Evolutionary conservation across 2,888 invertebrate species (phyloP), one percentile per base, ranked within the genome.

Genomic region (Oasisia sp.): DNA sequence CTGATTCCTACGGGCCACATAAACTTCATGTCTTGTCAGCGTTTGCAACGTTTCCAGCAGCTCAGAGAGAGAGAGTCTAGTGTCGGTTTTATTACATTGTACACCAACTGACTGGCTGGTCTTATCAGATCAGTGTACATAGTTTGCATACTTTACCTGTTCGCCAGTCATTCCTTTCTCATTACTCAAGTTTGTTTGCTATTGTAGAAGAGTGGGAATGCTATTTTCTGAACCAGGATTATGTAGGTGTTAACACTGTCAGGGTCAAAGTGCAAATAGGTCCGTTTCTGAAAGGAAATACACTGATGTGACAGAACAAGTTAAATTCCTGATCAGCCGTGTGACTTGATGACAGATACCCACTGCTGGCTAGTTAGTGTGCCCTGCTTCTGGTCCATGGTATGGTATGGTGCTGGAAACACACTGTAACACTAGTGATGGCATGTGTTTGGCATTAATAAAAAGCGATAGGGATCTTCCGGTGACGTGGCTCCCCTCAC

Each of bases 91-190:
- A 74, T 74, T 74, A 74, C 0, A 74, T 27, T 74, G 74, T 74
- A 19, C 27, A 27, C 27, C 7, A n/a, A 74, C 74, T 74, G 74
- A 27, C 74, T 74, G 74, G 74, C 74, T 74, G 74, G 19, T n/a
- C 74, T 74, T 74, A 74, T 74, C 74, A 74, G 74, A 74, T 74
- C 27, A 74, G 74, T 74, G 74, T 74, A 74, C 74, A 74, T 74
- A 74, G 74, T 27, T 74, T 19, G 74, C 74, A 74, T 74, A 74
- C n/a, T 27, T 74, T 27, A 74, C 27, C 74, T 74, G 74, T 74
- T 14, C 27, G n/a, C n/a, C 74, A 74, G 74, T 74, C 74, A 74
- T 74, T 74, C 74, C 74, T 27, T 74, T 74, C 74, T 74, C 19
- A 74, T 19, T 74, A 74, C 74, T 74, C 74, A 74, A 74, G 27